Conservation (phyloP, 2,113 vertebrate species). For the Caranx ignobilis region DNA sequence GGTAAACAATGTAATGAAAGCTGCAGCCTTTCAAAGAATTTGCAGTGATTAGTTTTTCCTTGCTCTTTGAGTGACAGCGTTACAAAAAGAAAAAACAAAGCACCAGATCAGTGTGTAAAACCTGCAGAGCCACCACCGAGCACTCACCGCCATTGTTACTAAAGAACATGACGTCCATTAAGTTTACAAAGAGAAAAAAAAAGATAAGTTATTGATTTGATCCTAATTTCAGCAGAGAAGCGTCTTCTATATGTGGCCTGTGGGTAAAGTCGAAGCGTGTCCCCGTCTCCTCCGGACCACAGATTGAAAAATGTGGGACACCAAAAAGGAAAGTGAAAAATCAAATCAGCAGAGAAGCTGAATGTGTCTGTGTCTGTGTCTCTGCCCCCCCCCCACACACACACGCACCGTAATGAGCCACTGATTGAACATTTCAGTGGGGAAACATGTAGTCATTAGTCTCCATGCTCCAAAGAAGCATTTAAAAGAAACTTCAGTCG, state of each 20-base stretch:
- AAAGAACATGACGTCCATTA: background rate
- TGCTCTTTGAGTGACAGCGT: conserved; percentile 5
- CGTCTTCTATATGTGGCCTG: too few relatives aligned
- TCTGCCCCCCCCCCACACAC: too few relatives aligned
- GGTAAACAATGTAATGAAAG: conserved; percentile 61
- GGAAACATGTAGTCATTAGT: conserved; percentile 81
- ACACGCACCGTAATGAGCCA: conserved; percentile 63
- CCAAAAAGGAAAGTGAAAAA: conserved; percentile 75
- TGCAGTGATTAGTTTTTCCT: conserved; percentile 12
- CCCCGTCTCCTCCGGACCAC: conserved; percentile 30
- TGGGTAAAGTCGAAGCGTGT: background rate
- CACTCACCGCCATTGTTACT: background rate
- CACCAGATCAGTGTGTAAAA: background rate
- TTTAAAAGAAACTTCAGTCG: conserved; percentile 76
- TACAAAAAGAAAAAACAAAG: too few relatives aligned
- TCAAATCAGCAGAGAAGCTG: conserved; percentile 71
- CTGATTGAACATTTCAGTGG: conserved; percentile 83
- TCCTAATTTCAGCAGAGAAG: too few relatives aligned
- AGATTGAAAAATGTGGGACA: conserved; percentile 69
- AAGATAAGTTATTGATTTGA: background rate
- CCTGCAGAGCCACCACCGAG: background rate
- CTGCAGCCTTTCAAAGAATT: conserved; percentile 53
- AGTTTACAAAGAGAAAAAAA: background rate
- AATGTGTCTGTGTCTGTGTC: conserved; percentile 59
- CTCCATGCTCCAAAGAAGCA: conserved; percentile 71